Base-by-base conservation (phyloP, 2,113 vertebrate species). In the Nymphicus hollandicus region DNA sequence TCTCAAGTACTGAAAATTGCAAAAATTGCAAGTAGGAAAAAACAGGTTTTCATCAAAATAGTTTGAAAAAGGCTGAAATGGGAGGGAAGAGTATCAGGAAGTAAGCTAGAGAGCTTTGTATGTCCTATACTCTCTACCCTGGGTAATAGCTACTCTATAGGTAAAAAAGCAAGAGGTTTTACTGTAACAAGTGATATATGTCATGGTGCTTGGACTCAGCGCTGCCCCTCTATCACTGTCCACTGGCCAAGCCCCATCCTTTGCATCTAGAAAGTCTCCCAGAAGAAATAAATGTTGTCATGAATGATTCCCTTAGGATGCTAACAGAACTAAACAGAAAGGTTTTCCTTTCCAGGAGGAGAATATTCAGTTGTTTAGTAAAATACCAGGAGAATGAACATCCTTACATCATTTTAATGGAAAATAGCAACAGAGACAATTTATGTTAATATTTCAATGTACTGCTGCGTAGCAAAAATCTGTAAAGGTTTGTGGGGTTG, bases 371-470 rank as follows among this genome's bases (percentile, higher is more conserved):
- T 68, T 91, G 55, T 96, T 97, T 50, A 78, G 43, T 61, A 89
- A 95, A 94, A 90, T 70, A 74, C 43, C 64, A 78, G 70, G 49
- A 95, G 78, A 85, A 95, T 80, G 81, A 91, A 53, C n/a, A 65
- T 78, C 33, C 76, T 96, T 91, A 55, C 39, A 84, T 35, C 35
- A 29, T 90, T 96, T 94, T 90, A 92, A 78, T 28, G 83, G 46
- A 56, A 93, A 95, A 89, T 81, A 82, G 65, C 4, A 37, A 43
- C 73, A 89, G 91, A 95, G 29, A 29, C 41, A 72, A 89, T 95
- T 96, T 97, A 82, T 96, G 87, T 94, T 95, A 88, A 92, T 79
- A 97, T 83, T 85, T 88, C 87, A 81, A 22, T 73, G 18, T 37
- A 78, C 63, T 90, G 71, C 50, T 93, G 88, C 91, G 79, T 93